phyloP scores from a whole-genome alignment of 2,113 vertebrate genomes.

The Agelaius tricolor region DNA sequence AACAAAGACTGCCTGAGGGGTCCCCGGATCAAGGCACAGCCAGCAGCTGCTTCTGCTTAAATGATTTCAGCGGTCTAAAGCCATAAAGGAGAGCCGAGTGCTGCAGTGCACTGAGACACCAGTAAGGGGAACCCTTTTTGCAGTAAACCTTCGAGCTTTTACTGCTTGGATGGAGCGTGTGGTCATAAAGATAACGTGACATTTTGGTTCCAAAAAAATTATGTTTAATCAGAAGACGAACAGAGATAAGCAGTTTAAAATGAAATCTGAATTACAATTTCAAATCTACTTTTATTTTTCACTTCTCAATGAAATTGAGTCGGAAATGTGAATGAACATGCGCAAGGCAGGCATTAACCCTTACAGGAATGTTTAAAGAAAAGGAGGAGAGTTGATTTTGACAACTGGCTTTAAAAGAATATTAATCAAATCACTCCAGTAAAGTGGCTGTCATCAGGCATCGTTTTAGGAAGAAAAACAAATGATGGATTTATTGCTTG shows the following conservation, averaged over 20 bases:
- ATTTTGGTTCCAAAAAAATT: conserved; percentile 69
- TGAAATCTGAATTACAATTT: conserved; percentile 70
- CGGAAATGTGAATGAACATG: conserved; percentile 34
- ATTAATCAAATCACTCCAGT: background rate
- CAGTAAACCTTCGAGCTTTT: conserved; percentile 65
- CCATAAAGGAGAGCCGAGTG: background rate
- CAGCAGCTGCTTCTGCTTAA: conserved; percentile 36
- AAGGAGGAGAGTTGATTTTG: background rate
- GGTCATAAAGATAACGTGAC: conserved; percentile 68
- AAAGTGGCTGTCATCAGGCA: background rate
- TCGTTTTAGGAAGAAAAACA: background rate
- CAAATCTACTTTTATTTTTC: background rate
- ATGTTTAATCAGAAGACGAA: conserved; percentile 71
- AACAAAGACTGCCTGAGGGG: background rate
- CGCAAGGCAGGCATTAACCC: conserved; percentile 49
- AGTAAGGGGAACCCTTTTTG: conserved; percentile 74
- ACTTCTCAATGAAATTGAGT: conserved; percentile 50
- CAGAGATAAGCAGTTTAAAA: conserved; percentile 72
- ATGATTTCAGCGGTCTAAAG: background rate
- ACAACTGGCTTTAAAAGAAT: background rate
- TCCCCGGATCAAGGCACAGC: background rate
- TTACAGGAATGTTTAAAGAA: conserved; percentile 16
- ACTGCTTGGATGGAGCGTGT: conserved; percentile 47
- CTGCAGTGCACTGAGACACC: conserved; percentile 52
- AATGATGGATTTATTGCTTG: background rate